Base-by-base conservation (phyloP, 2,888 invertebrate species). In the Phania funesta region DNA sequence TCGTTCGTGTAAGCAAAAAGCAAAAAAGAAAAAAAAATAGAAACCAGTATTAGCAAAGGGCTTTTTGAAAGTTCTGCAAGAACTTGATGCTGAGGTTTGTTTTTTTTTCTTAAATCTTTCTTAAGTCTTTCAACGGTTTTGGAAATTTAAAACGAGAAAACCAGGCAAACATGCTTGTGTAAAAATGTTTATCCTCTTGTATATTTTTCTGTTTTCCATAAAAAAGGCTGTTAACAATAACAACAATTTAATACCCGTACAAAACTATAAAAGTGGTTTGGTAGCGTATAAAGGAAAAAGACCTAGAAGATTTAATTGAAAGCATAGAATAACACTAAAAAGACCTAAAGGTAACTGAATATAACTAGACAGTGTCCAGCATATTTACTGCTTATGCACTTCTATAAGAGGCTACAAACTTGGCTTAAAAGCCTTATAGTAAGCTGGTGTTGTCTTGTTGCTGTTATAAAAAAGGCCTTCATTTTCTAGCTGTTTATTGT, bases 401-500 rank as follows among this genome's bases (percentile, higher is more conserved):
- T 24, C 29, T 9, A 48, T 44, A 24, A 74, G 35, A 20, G 29
- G 75, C 26, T 16, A 48, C 58, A 67, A 60, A 76, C 50, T 52
- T 58, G 50, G 48, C 67, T 60, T 50, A 18, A 65, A 65, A 50
- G 26, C 20, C 18, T 56, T 22, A 41, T 24, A 50, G 16, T 18
- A 54, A 64, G 35, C 11, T 38, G 16, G 20, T 38, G n/a, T 29
- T n/a, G 46, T 62, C 2, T 18, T 4, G 46, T 52, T 60, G 64
- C 35, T 74, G 64, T 62, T 64, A 56, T 48, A 52, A 52, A 38
- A 41, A 65, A 67, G 70, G 70, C 78, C 82, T 82, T 78, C 60
- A 75, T 65, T 65, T 79, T 73, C 73, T 82, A 82, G 82, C 82
- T 82, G 82, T 82, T 82, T 74, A 82, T 82, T 60, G 50, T 82